These are phyloP conservation scores for Potorous gilbertii DNA, from an alignment of 2,797 vertebrate species.

Conservation along the genomic window DNA sequence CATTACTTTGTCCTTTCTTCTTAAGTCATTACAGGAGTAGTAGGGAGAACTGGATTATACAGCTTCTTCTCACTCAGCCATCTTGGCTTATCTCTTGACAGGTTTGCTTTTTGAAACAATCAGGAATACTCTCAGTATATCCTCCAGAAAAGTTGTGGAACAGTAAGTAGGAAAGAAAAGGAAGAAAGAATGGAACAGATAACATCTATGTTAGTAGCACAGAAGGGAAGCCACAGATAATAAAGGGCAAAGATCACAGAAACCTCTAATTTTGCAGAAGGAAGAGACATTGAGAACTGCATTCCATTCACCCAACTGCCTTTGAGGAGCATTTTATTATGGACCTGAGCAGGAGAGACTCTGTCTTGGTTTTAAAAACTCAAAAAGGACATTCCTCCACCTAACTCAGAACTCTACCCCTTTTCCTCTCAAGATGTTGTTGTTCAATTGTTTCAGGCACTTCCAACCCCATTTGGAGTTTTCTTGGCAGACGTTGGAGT, in stretches of 20 bases:
- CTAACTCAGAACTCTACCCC: background rate
- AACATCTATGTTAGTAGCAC: background rate
- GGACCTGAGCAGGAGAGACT: background rate
- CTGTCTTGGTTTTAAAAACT: background rate
- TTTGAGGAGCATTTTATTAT: background rate
- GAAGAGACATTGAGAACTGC: background rate
- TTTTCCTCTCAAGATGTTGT: background rate
- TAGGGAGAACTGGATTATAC: background rate
- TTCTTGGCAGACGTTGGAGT: background rate
- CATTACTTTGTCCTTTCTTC: background rate
- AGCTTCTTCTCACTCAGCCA: background rate
- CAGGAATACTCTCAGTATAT: background rate
- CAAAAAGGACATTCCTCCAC: background rate
- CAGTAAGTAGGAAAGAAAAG: background rate
- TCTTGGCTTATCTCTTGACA: background rate
- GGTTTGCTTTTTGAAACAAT: background rate
- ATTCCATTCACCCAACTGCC: background rate
- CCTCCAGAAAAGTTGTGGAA: background rate
- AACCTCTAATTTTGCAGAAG: background rate
- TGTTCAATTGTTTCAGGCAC: background rate
- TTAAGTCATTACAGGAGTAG: background rate
- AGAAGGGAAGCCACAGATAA: background rate
- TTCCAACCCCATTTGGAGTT: background rate
- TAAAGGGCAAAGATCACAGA: background rate
- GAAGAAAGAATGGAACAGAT: background rate